Base-by-base conservation (phyloP, 2,113 vertebrate species). In the Polypterus bichir region DNA sequence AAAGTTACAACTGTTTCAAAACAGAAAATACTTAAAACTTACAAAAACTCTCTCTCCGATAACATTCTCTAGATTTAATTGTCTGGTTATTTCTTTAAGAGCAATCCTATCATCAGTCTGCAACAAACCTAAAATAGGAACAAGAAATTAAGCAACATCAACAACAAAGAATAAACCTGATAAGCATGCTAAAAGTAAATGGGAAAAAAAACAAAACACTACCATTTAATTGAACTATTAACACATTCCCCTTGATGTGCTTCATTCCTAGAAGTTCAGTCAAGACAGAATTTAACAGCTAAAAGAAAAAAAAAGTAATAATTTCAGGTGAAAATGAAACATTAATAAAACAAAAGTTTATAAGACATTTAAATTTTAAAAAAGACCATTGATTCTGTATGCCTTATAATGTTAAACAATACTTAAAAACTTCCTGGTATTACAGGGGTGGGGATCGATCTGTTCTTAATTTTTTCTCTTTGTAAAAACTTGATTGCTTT, bases 41-140 rank as follows among this genome's bases (percentile, higher is more conserved):
- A 98, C 96, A 89, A 99, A 99, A 63, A 98, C 93, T 91, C 89
- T 94, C 75, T 96, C 94, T 9, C 89, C 93, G 10, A 97, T 92
- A 45, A 91, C 93, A 7, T 99, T 99, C 76, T 99, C 95, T 73
- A 99, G 79, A 45, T 88, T 80, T 64, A 99, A 76, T 62, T 99
- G 96, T 4, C 91, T 86, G 10, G 95, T 97, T 68, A 98, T 97
- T 80, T 99, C 96, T 66, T 92, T 95, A 6, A 98, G 77, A 5
- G 95, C 92, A 65, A 94, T 86, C 74, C 81, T 90, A 69, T 94
- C 95, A 45, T 85, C 89, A 0, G 90, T 94, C 79, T 99, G 96
- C 65, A 99, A 76, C 47, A 98, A 83, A 46, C 96, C 96, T 99
- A 64, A 27, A 69, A 77, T 52, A 62, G 47, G 44, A 46, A 53